Evolutionary conservation across 2,797 vertebrate species (phyloP).

Genomic region (Tragelaphus oryx): DNA sequence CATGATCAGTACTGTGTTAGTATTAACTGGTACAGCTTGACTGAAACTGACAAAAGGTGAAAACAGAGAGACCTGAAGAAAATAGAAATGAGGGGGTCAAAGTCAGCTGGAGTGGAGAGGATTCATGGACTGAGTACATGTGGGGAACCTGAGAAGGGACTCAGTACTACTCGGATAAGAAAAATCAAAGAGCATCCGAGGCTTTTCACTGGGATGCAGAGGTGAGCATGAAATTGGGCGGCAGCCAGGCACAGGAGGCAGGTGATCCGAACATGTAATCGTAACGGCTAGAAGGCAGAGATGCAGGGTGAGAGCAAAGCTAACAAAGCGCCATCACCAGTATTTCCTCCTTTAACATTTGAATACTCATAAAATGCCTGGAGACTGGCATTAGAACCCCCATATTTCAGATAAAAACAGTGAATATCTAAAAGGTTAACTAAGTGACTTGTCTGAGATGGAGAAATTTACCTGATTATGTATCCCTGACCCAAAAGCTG

Average conservation of each 20-base stretch:
- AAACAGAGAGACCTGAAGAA: not conserved
- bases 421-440: not conserved
- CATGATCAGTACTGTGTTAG: not conserved
- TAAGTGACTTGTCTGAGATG: not conserved
- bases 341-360: not conserved
- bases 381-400: not conserved
- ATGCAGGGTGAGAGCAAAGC: not conserved
- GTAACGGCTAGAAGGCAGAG: not conserved
- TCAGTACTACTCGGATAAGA: fast-evolving
- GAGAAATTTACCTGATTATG: not conserved
- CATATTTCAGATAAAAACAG: not conserved
- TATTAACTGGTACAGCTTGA: not conserved
- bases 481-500: not conserved
- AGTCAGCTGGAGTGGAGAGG: not conserved
- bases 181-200: too few species aligned
- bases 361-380: not conserved
- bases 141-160: fast-evolving
- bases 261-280: not conserved
- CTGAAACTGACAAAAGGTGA: not conserved
- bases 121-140: not conserved
- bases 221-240: not conserved
- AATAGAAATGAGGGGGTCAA: not conserved
- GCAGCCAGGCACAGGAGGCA: not conserved
- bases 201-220: fast-evolving
- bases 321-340: fast-evolving